These are phyloP conservation scores for Denticeps clupeoides DNA, from an alignment of 2,797 vertebrate genomes.

Conservation along the genomic window DNA sequence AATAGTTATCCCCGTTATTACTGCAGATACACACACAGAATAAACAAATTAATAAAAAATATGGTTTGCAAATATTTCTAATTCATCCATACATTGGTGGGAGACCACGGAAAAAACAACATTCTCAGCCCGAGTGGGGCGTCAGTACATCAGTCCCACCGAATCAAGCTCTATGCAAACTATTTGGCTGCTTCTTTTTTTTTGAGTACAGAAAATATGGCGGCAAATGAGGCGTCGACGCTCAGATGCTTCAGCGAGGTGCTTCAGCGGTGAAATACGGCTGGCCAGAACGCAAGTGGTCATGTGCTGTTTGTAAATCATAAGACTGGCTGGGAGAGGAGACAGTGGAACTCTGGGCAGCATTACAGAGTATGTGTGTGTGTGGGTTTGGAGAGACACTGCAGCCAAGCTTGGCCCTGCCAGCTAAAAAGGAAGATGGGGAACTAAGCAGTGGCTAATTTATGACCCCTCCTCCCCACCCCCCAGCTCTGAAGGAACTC, in stretches of 20 bases:
- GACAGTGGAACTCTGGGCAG: too few relatives aligned
- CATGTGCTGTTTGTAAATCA: not conserved
- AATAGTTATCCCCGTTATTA: too few relatives aligned
- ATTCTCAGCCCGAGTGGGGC: conserved; percentile 33
- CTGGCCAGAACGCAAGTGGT: too few relatives aligned
- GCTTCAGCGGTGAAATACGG: too few relatives aligned
- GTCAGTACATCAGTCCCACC: conserved; percentile 45
- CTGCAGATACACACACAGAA: too few relatives aligned
- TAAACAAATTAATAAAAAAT: conserved; percentile 22
- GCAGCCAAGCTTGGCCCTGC: too few relatives aligned
- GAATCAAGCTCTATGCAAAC: too few relatives aligned
- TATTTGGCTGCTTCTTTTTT: conserved; percentile 41
- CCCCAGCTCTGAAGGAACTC: too few relatives aligned
- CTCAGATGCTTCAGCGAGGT: conserved; percentile 40
- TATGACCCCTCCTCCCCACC: conserved; percentile 68
- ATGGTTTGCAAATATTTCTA: conserved; percentile 55
- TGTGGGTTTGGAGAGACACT: conserved; percentile 32
- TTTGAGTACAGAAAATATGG: conserved; percentile 43
- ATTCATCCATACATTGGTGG: conserved; percentile 61
- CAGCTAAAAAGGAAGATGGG: too few relatives aligned
- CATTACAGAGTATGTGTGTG: conserved; percentile 14
- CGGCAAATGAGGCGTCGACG: conserved; percentile 48
- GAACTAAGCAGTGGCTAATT: conserved; percentile 75
- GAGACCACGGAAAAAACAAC: conserved; percentile 60
- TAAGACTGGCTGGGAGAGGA: too few relatives aligned